phyloP scores from a whole-genome alignment of 2,113 vertebrate species.

The Phocoena sinus region DNA sequence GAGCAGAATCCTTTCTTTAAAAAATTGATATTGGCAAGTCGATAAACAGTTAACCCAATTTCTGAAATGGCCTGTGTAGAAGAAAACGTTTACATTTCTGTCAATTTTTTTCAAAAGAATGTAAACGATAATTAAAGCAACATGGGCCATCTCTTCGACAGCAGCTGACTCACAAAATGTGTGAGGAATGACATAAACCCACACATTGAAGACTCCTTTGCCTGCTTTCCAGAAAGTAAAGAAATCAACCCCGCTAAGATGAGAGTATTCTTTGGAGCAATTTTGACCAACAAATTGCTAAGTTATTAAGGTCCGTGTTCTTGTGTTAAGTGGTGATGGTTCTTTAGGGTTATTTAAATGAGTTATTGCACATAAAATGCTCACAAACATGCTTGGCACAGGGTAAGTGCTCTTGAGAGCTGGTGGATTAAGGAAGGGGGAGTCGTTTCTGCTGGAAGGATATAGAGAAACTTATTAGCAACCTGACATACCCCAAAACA shows the following conservation, averaged over 20 bases:
- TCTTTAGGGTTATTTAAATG: background rate
- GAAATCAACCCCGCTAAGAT: accelerated
- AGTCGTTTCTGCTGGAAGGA: background rate
- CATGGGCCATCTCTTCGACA: background rate
- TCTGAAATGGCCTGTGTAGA: background rate
- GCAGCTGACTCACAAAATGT: background rate
- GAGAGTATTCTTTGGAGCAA: background rate
- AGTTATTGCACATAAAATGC: background rate
- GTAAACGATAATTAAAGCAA: background rate
- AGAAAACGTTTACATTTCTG: background rate
- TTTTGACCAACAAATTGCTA: background rate
- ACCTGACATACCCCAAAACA: background rate
- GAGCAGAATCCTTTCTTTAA: background rate
- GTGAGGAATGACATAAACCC: background rate
- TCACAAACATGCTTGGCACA: background rate
- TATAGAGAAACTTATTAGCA: background rate
- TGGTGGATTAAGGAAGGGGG: background rate
- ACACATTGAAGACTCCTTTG: background rate
- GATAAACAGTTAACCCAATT: constrained; percentile 9
- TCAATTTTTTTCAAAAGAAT: background rate
- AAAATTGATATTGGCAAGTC: background rate
- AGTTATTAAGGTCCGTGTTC: background rate
- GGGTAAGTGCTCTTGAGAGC: background rate
- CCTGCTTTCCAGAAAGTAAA: background rate
- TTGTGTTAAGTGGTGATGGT: background rate